phyloP scores from a whole-genome alignment of 2,113 vertebrate species.

The Lipotes vexillifer region DNA sequence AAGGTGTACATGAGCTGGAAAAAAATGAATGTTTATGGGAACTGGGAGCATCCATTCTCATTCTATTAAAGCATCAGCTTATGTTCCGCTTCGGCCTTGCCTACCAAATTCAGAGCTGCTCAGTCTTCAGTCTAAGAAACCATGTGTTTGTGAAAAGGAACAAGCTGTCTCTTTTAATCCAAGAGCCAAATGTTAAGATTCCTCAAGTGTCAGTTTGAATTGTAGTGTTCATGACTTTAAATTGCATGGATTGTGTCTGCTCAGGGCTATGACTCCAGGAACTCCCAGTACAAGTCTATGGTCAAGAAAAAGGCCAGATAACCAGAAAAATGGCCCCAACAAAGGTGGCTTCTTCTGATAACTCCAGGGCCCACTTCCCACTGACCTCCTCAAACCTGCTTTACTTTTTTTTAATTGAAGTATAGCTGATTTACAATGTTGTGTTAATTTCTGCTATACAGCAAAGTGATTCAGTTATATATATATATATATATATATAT shows the following conservation, averaged over 20 bases:
- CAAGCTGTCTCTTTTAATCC: slow-evolving; percentile 52
- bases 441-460: not conserved
- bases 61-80: slow-evolving; percentile 22
- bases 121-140: not conserved
- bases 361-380: not conserved
- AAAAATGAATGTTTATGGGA: slow-evolving; percentile 48
- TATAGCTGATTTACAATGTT: not conserved
- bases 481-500: not conserved
- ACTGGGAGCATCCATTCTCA: not conserved
- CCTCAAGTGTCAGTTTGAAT: slow-evolving; percentile 27
- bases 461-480: not conserved
- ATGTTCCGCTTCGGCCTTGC: not conserved
- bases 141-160: slow-evolving; percentile 22
- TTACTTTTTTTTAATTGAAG: not conserved
- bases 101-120: slow-evolving; percentile 25
- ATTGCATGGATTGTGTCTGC: not conserved
- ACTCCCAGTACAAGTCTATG: not conserved
- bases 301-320: not conserved
- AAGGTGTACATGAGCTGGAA: not conserved
- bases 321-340: not conserved
- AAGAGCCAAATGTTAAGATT: slow-evolving; percentile 44
- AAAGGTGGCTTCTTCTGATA: not conserved
- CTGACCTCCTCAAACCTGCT: not conserved
- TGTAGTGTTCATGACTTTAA: not conserved
- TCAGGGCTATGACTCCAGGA: not conserved